Evolutionary conservation across 2,888 invertebrate genomes (phyloP), one percentile per base, ranked within the genome.

Genomic region (Metellina segmentata): DNA sequence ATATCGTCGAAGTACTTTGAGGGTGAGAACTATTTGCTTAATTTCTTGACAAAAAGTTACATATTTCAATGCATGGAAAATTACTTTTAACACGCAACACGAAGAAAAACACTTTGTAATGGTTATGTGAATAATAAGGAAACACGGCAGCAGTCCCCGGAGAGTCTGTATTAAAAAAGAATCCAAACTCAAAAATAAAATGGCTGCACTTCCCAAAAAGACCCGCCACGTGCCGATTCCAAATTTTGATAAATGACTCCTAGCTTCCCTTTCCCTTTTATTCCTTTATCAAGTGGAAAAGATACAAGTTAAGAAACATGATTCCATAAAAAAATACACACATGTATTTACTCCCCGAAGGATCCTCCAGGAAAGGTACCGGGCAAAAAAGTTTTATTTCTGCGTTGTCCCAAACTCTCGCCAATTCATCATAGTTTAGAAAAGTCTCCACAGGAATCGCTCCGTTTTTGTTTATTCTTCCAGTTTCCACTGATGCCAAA

Each of bases 371-470:
- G 52, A 11, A 61, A 61, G 51, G 19, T 69, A 49, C n/a, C n/a
- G 20, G 19, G 53, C 53, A 52, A 79, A 34, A 7, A 49, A 20
- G 48, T 61, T 61, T 61, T 79, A 53, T 61, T 61, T 79, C 53
- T 69, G 20, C 61, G 34, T 34, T 19, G 72, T 34, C 52, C 78
- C 19, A 19, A 78, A 78, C 75, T 85, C 51, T 61, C 48, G 69
- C 53, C 85, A 77, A 85, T 85, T 85, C 75, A 85, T 85, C 85
- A 85, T 85, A 85, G 85, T 85, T 85, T 85, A 85, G 85, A 75
- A 72, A 75, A 52, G 61, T 85, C 85, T 85, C 77, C 13, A 16
- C 77, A 77, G 85, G 75, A 85, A 85, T 52, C 77, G 61, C 77
- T 85, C 77, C 75, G 75, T 77, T 61, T 85, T 61, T 85, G 75